phyloP scores from a whole-genome alignment of 2,113 vertebrate species.

The Gasterosteus aculeatus region DNA sequence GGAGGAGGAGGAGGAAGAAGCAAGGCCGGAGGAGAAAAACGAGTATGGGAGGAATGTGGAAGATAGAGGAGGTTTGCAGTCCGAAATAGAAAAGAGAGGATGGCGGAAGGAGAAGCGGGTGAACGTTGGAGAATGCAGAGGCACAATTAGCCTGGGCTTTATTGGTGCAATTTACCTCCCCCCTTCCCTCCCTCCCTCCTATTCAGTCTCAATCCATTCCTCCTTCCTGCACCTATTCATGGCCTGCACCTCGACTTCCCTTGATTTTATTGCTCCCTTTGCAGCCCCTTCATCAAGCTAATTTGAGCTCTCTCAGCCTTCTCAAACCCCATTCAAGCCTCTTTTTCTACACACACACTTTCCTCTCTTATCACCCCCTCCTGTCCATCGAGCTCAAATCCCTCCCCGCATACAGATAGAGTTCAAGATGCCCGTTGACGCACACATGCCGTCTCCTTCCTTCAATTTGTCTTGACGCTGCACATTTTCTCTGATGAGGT shows the following conservation, averaged over 20 bases:
- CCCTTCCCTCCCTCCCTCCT: background rate
- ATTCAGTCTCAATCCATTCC: slow-evolving; percentile 34
- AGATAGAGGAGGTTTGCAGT: slow-evolving; percentile 3
- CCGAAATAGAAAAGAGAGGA: background rate
- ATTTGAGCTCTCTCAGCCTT: slow-evolving; percentile 46
- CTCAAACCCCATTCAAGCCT: slow-evolving; percentile 25
- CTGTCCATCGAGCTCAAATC: background rate
- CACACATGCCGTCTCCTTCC: background rate
- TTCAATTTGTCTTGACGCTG: background rate
- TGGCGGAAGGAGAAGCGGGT: background rate
- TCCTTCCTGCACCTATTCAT: slow-evolving; percentile 45
- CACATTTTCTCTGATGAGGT: background rate
- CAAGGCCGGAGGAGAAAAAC: slow-evolving; percentile 14
- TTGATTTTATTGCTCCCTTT: slow-evolving; percentile 51
- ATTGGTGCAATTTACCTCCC: slow-evolving; percentile 35
- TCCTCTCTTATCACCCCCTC: background rate
- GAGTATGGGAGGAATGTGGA: background rate
- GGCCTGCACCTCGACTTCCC: slow-evolving; percentile 27
- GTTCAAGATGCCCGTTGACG: background rate
- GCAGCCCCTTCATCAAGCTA: slow-evolving; percentile 47
- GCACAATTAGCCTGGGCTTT: slow-evolving; percentile 45
- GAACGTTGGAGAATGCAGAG: slow-evolving; percentile 27
- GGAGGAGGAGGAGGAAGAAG: slow-evolving; percentile 23
- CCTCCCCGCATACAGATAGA: slow-evolving; percentile 38
- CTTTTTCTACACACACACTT: background rate